phyloP scores from a whole-genome alignment of 2,888 invertebrate species.

The Thera obeliscata region DNA sequence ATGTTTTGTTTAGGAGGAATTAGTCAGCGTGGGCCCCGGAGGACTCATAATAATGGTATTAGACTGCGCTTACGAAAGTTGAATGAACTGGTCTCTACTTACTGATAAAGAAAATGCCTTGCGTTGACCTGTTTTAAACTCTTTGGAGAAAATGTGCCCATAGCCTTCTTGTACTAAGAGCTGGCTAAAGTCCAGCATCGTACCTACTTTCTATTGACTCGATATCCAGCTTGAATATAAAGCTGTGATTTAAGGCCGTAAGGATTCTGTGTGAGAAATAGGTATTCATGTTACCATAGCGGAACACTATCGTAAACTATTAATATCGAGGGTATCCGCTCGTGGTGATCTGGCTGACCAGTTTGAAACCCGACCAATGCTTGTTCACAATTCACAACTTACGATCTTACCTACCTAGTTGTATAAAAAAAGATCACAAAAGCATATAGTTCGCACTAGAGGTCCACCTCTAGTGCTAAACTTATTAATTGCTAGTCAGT shows the following conservation, averaged over 20 bases:
- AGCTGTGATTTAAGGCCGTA: background rate
- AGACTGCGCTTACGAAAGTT: background rate
- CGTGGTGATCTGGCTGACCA: background rate
- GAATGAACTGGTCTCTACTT: background rate
- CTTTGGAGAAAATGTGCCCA: background rate
- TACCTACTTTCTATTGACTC: background rate
- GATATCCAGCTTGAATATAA: slow-evolving; percentile 1
- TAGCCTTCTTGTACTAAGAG: background rate
- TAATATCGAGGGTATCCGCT: no score
- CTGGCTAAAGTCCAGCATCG: slow-evolving; percentile 1
- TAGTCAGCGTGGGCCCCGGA: no score
- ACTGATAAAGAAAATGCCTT: no score
- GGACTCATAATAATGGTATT: no score
- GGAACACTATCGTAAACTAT: background rate
- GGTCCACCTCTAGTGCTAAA: no score
- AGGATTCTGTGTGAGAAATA: background rate
- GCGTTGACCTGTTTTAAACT: background rate
- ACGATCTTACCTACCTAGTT: background rate
- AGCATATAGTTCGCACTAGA: no score
- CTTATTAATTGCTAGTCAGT: no score
- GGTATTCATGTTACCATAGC: background rate
- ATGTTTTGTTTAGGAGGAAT: no score
- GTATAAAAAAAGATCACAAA: no score
- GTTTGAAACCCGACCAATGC: background rate
- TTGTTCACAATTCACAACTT: background rate